Base-by-base conservation (phyloP, 2,888 invertebrate species). In the Drepanosiphum platanoidis region DNA sequence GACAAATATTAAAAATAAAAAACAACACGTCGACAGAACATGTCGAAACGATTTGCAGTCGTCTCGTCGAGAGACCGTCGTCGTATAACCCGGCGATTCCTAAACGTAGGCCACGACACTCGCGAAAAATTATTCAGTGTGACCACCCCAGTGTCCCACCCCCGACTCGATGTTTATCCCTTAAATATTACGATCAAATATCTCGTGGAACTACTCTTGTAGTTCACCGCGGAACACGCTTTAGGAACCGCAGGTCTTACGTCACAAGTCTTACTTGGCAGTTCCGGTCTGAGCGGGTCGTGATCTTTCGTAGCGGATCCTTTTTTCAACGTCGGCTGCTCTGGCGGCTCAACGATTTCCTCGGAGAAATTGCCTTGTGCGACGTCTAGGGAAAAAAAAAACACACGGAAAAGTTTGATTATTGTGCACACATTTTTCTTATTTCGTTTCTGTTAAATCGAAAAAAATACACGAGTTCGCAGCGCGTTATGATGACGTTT, bases 281-380 rank as follows among this genome's bases (percentile, higher is more conserved):
- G 70, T 68, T 87, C 87, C 3, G 87, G 87, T 52, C 79, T 84
- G 22, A 84, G 86, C 18, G 86, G 79, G 34, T 77, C 66, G 9
- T 66, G 83, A 22, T 78, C 78, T 52, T 86, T 86, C 13, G 75
- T 72, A 13, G 46, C 78, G 1, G 70, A 61, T 32, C 77, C 82
- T 9, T 74, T 64, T 22, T 80, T 86, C 22, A 81, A 86, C 18
- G 88, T 88, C 9, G 90, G 89, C 34, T 89, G 88, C 83, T 90
- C 91, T 34, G 91, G 89, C 0, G 92, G 92, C 74, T 93, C 92
- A 30, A 92, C 91, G 66, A 92, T 91, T 89, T 95, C 95, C 5
- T 92, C 91, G 1, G 93, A 93, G 90, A 95, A 94, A 90, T 95
- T 95, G 15, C 92, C 92, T 87, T 90, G 90, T 32, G 92, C 92